Base-by-base conservation (phyloP, 2,113 vertebrate species). In the Scopus umbretta region DNA sequence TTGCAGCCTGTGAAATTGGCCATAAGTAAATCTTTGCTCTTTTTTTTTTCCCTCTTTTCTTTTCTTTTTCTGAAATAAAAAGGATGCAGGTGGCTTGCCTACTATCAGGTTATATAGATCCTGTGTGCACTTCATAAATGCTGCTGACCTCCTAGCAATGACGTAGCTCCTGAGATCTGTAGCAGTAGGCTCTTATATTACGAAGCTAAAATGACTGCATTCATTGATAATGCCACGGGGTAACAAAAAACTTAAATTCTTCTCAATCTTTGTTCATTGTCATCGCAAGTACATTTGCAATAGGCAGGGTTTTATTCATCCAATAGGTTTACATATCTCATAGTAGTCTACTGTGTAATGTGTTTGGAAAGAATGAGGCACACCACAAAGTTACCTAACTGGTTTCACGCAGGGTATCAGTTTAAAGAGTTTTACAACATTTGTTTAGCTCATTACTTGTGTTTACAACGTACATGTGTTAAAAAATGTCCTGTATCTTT, bases 1-100 rank as follows among this genome's bases (percentile, higher is more conserved):
- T 47, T 92, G 65, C 82, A 93, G 74, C 38, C 79, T 86, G 79
- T 86, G 86, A 95, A 96, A 97, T 34, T 84, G 3, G 74, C 79
- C 83, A 25, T 75, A 95, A 97, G 87, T 79, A 96, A 90, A 94
- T 71, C 43, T 90, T 84, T 40, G 66, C 43, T 40, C 7, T 32
- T 63, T 38, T 58, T 62, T 53, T 29, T 22, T 4, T 12, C 2
- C 13, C 27, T 38, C 15, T 62, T 72, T 62, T 50, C 19, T 75
- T 71, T 70, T 73, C 20, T 75, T 87, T 61, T 74, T 67, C 78
- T 85, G 63, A 88, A 91, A 76, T 79, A 79, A 76, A 92, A 87
- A 66, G 49, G 66, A 55, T 67, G 62, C 70, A 91, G 66, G 50
- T 87, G 91, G 19, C 30, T 83, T 74, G n/a, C 75, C 86, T 92